Base-by-base conservation (phyloP, 2,113 vertebrate species). In the Macrotis lagotis region DNA sequence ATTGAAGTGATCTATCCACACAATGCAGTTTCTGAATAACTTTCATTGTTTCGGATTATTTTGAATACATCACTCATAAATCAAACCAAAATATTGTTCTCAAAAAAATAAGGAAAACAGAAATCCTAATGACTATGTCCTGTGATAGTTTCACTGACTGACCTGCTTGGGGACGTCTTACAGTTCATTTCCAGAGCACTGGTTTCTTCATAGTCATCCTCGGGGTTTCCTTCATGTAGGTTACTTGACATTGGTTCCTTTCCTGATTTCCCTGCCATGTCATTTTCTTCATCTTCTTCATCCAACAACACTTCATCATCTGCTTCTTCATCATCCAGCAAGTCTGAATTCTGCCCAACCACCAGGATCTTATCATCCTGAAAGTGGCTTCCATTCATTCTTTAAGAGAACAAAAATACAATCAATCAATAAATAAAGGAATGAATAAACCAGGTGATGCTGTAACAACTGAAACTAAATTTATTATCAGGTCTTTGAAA, bases 121-220 rank as follows among this genome's bases (percentile, higher is more conserved):
- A n/a, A 88, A 89, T 28, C 6, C 14, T 44, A 19, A 44, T 1
- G 11, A 7, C 0, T 8, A 31, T 74, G 26, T 0, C 31, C 8
- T 48, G 19, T 44, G 2, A 5, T 28, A 3, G 25, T 44, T 48
- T 51, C 25, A 90, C 90, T 91, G 66, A 95, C 98, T 97, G 95
- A 99, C 99, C 99, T 99, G 97, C 97, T 98, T 12, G 99, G 99
- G 95, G 99, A 99, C 50, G 98, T 96, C 98, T 99, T 99, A 97
- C 99, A 99, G 96, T 99, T 99, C 97, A 99, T 98, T 95, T 99
- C 99, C 96, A 99, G 98, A 97, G 99, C 97, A 53, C 98, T 98
- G 8, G 98, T 96, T 96, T 98, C 99, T 55, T 99, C 99, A 0
- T 99, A 99, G 89, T 99, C 99, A 95, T 99, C 99, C 50, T 99